Evolutionary conservation across 2,797 vertebrate genomes (phyloP), one percentile per base, ranked within the genome.

Genomic region (Trachurus trachurus): DNA sequence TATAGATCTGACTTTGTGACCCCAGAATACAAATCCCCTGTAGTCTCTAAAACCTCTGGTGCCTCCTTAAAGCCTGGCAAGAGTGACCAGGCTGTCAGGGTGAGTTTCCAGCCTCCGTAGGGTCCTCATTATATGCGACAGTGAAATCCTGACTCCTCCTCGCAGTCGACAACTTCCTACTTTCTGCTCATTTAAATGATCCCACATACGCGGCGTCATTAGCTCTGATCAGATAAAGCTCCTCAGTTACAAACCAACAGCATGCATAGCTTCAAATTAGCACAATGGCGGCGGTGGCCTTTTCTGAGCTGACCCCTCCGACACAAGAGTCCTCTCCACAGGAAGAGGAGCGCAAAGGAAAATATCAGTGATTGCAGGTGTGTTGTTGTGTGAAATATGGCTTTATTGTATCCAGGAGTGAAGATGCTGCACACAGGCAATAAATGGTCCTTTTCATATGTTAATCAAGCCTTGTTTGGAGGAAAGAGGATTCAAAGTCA

Each of bases 91-190:
- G 29, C 42, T 83, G 76, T 73, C 76, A 64, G 80, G 76, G 78
- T 76, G 76, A 83, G 80, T 71, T 81, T 83, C 74, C 78, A 58
- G 44, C 65, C 66, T 89, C 85, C 80, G 52, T 17, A 22, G 85
- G 82, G 80, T 80, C 76, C 89, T 90, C 82, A 89, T 92, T 92
- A 94, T 72, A 64, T 39, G 74, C 74, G 88, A 83, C 80, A 76
- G 79, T 67, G 54, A 83, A 84, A 76, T 70, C 77, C 56, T 78
- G 58, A 58, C 63, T 52, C 39, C 76, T n/a, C 66, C 58, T 71
- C 67, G 60, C 39, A 58, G 13, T 47, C 82, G 39, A 74, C 59
- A 60, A 64, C 75, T 73, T 66, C 47, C 74, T 10, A 22, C 44
- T 65, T 76, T 58, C 57, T 76, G 50, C 75, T 79, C 52, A 76